Conservation (phyloP, 2,888 invertebrate genomes). For the Chrysotoxum bicinctum region DNA sequence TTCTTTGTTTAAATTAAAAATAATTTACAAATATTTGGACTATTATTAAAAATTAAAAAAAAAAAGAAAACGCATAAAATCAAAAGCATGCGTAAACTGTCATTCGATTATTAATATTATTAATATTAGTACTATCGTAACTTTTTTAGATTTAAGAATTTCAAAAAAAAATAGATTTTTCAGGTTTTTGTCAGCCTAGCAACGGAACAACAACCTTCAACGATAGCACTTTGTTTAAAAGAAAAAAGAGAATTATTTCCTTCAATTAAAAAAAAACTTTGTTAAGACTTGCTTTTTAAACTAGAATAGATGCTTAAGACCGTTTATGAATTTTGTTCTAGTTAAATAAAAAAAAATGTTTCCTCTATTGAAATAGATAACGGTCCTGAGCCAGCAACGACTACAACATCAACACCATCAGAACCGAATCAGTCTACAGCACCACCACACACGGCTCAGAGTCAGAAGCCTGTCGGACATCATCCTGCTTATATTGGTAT, state of each 20-base stretch:
- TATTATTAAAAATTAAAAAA: too few species aligned
- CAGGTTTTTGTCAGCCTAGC: neutral
- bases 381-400: neutral
- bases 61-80: neutral
- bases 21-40: neutral
- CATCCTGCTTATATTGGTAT: constrained; percentile 60
- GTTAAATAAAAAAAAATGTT: constrained; percentile 1
- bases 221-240: neutral
- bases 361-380: constrained; percentile 12
- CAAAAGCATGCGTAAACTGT: neutral
- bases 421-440: constrained; percentile 35
- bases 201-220: constrained; percentile 9
- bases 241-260: neutral
- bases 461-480: constrained; percentile 31
- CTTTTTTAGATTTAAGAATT: neutral
- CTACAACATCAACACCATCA: constrained; percentile 16
- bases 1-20: neutral
- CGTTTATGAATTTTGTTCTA: neutral
- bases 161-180: neutral
- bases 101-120: neutral
- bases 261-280: neutral
- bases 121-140: neutral
- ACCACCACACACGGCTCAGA: constrained; percentile 38
- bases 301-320: constrained; percentile 6
- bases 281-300: neutral